phyloP scores from a whole-genome alignment of 2,888 invertebrate genomes.

The Teleiodes luculella region DNA sequence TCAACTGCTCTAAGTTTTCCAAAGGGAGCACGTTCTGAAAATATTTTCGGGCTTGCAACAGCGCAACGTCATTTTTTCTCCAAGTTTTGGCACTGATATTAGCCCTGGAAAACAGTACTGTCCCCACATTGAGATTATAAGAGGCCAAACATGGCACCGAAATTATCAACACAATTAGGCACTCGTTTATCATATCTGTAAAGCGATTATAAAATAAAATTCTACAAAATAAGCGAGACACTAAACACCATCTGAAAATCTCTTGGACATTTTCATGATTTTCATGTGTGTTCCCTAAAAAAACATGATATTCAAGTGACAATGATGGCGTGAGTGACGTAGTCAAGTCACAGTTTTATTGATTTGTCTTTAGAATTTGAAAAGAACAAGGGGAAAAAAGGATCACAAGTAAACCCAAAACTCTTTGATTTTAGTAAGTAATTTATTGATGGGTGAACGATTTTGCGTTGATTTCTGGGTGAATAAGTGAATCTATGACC shows the following conservation, averaged over 20 bases:
- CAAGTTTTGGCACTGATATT: slow-evolving; percentile 45
- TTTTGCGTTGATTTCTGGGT: too few relatives aligned
- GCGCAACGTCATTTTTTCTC: slow-evolving; percentile 38
- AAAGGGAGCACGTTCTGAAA: slow-evolving; percentile 53
- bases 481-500: too few relatives aligned
- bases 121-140: slow-evolving; percentile 50
- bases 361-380: too few relatives aligned
- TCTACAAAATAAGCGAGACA: slow-evolving; percentile 44
- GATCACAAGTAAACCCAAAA: too few relatives aligned
- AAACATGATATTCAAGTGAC: background rate
- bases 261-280: background rate
- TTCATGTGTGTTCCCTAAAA: background rate
- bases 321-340: too few relatives aligned
- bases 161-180: slow-evolving; percentile 30
- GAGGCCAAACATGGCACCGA: slow-evolving; percentile 19
- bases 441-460: too few relatives aligned
- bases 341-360: too few relatives aligned
- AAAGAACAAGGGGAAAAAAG: too few relatives aligned
- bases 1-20: slow-evolving; percentile 27
- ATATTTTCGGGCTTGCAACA: slow-evolving; percentile 48
- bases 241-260: slow-evolving; percentile 21
- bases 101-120: slow-evolving; percentile 47
- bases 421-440: too few relatives aligned
- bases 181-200: slow-evolving; percentile 35
- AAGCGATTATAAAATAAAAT: slow-evolving; percentile 51